phyloP scores from a whole-genome alignment of 2,888 invertebrate species.

The Phrixothrix hirtus region DNA sequence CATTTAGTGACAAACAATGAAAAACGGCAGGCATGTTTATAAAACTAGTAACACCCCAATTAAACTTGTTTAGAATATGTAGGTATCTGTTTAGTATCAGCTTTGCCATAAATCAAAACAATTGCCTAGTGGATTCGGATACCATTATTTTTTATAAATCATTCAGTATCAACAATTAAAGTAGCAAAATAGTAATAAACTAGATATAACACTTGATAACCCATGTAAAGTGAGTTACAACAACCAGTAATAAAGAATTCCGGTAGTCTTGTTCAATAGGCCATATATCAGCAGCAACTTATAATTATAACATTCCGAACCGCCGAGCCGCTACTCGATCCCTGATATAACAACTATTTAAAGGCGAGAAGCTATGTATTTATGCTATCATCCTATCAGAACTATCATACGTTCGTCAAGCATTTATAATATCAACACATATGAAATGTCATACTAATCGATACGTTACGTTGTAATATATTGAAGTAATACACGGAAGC shows the following conservation, averaged over 20 bases:
- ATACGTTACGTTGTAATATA: no score
- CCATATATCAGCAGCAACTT: conserved; percentile 35
- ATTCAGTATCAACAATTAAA: conserved; percentile 14
- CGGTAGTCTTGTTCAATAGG: conserved; percentile 37
- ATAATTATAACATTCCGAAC: conserved; percentile 36
- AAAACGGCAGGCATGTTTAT: no score
- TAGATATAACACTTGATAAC: conserved; percentile 31
- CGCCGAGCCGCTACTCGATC: conserved; percentile 23
- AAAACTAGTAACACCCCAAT: no score
- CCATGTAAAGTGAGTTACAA: conserved; percentile 32
- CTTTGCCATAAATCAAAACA: neutral
- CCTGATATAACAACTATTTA: conserved; percentile 16
- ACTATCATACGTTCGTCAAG: neutral
- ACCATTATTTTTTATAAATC: neutral
- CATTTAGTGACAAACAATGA: no score
- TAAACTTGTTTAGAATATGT: no score
- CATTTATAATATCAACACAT: neutral
- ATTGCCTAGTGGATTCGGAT: neutral
- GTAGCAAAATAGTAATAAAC: conserved; percentile 23
- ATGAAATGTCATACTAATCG: no score
- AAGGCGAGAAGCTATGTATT: conserved; percentile 1
- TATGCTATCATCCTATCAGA: neutral
- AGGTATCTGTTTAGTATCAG: no score
- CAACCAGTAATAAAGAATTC: conserved; percentile 35
- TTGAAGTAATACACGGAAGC: no score